These are phyloP conservation scores for Sebastes minor DNA, from an alignment of 2,797 vertebrate species.

Conservation along the genomic window DNA sequence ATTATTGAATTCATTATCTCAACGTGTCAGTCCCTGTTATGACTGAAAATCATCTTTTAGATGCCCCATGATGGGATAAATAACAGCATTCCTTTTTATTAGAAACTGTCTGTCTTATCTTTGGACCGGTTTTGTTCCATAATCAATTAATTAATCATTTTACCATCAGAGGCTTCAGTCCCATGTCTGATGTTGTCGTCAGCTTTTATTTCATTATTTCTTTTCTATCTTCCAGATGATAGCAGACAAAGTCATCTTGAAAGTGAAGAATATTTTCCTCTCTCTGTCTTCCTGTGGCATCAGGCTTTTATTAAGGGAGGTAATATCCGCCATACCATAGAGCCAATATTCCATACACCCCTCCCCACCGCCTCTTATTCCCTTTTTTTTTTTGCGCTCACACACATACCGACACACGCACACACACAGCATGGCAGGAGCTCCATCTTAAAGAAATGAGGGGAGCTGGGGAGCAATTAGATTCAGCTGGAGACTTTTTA, in stretches of 20 bases:
- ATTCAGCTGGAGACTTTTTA: constrained; percentile 74
- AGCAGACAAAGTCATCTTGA: constrained; percentile 44
- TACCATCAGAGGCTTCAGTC: constrained; percentile 31
- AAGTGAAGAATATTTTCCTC: constrained; percentile 40
- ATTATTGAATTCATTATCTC: constrained; percentile 36
- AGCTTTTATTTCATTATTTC: constrained; percentile 30
- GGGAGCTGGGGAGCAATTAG: constrained; percentile 75
- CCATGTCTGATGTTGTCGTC: constrained; percentile 21
- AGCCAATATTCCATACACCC: constrained; percentile 44
- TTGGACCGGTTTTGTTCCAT: constrained; percentile 25
- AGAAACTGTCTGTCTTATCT: constrained; percentile 27
- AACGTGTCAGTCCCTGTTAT: constrained; percentile 11
- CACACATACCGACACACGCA: constrained; percentile 12
- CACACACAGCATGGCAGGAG: constrained; percentile 51
- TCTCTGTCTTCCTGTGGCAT: constrained; percentile 52
- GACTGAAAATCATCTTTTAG: constrained; percentile 31
- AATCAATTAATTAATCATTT: constrained; percentile 61
- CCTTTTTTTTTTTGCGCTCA: not conserved
- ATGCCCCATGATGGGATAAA: constrained; percentile 36
- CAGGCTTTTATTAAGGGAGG: constrained; percentile 72
- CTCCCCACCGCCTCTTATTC: not conserved
- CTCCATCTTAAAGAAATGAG: constrained; percentile 72
- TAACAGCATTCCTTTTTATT: constrained; percentile 36
- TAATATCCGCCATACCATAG: constrained; percentile 69
- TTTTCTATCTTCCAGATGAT: constrained; percentile 32